Base-by-base conservation (phyloP, 2,113 vertebrate genomes). In the Cynopterus brachyotis region DNA sequence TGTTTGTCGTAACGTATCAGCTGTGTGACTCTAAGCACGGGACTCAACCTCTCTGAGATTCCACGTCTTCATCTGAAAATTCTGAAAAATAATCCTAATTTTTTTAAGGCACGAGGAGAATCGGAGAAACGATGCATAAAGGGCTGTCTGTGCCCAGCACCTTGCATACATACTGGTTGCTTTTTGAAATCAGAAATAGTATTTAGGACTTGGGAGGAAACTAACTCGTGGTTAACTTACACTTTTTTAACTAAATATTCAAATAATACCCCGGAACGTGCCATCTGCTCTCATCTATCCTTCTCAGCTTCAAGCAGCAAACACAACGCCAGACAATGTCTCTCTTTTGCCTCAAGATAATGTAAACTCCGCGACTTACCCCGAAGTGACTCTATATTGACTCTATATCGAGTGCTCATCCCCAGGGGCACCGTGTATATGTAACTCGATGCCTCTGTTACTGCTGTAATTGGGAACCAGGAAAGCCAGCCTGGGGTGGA, bases 381-480 rank as follows among this genome's bases (percentile, higher is more conserved):
- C 55, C 94, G 55, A 72, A 94, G 87, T 73, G 73, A 93, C 69
- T 81, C 82, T 89, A 3, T 73, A 72, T 64, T 73, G 73, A 94
- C 73, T 81, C 82, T 89, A 4, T 70, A 72, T 64, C 5, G 55
- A 97, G 72, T 62, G 72, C 66, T 66, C 47, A 32, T 90, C 97
- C 95, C 92, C n/a, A 11, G 97, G 93, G 97, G 89, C 3, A 57
- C 1, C 50, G 57, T 47, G 55, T 53, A 55, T 75, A 92, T 0
- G 91, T 59, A 94, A 97, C 80, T 90, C 6, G 26, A 95, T 60
- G 91, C 55, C 0, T 92, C 95, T 89, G 95, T 89, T 79, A 90
- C 81, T 75, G 95, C 91, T 87, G 69, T 97, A 97, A 96, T 94
- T 79, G 92, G 94, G 50, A 90, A 90, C 37, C 22, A 22, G 60